A percentile compares a stretch with the other conserved stretches of the same genome.
phyloP scores from a whole-genome alignment of 1,140 invertebrate genomes.

The Drosophila pachea region DNA sequence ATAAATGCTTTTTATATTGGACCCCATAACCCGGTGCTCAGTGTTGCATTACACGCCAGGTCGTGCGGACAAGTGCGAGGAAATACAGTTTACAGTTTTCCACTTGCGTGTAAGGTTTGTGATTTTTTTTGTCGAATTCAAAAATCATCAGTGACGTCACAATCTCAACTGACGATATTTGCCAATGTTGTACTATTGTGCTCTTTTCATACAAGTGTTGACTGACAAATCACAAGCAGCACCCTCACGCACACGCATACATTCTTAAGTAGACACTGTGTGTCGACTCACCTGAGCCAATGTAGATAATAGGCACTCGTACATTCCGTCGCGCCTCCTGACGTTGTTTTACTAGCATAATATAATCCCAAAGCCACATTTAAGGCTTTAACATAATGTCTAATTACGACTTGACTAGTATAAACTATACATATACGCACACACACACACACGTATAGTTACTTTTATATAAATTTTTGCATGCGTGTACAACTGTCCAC shows the following conservation, averaged over 20 bases:
- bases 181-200: background rate
- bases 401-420: background rate
- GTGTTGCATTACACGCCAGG: constrained; percentile 49
- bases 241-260: background rate
- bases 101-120: background rate
- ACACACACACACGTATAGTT: constrained; percentile 11
- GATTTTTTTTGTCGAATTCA: constrained; percentile 1
- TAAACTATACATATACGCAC: background rate
- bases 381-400: constrained; percentile 20
- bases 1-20: constrained; percentile 7
- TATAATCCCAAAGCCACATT: constrained; percentile 73
- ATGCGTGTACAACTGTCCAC: constrained; percentile 22
- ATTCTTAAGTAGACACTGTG: background rate
- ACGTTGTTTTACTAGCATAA: constrained; percentile 64
- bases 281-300: constrained; percentile 63
- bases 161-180: constrained; percentile 5
- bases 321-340: constrained; percentile 53
- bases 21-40: constrained; percentile 30
- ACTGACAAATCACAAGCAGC: constrained; percentile 19
- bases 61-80: constrained; percentile 14
- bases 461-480: constrained; percentile 13
- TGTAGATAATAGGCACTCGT: constrained; percentile 60
- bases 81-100: constrained; percentile 7
- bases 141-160: constrained; percentile 48
- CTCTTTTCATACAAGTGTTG: constrained; percentile 14